These are phyloP conservation scores for Agrotis exclamationis DNA, from an alignment of 2,888 invertebrate species.

Conservation along the genomic window DNA sequence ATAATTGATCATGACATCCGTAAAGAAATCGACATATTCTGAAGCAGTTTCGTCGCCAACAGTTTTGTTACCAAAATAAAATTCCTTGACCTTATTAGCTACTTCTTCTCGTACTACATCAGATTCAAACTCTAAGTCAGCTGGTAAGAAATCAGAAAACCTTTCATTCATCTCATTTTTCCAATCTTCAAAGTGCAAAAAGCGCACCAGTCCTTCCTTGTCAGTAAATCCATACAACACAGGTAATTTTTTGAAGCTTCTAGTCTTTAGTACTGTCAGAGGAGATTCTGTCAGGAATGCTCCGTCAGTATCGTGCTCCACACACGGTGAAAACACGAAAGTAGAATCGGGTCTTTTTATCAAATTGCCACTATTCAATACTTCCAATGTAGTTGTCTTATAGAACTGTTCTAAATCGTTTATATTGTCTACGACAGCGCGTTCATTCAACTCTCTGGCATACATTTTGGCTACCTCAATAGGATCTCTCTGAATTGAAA, in stretches of 20 bases:
- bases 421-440: constrained; percentile 69
- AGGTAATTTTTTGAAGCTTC: constrained; percentile 27
- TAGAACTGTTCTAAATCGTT: constrained; percentile 76
- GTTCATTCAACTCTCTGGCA: constrained; percentile 64
- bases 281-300: constrained; percentile 73
- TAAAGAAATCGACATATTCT: too few species aligned
- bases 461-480: constrained; percentile 70
- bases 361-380: constrained; percentile 60
- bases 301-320: constrained; percentile 53
- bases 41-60: too few species aligned
- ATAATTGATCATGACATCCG: too few species aligned
- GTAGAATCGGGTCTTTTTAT: constrained; percentile 54
- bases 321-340: constrained; percentile 65
- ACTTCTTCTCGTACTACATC: constrained; percentile 69
- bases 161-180: constrained; percentile 74
- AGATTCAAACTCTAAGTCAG: constrained; percentile 71
- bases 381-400: constrained; percentile 66
- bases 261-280: constrained; percentile 69
- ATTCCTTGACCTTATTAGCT: constrained; percentile 68
- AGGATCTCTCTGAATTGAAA: constrained; percentile 71
- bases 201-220: constrained; percentile 13
- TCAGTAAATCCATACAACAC: constrained; percentile 17
- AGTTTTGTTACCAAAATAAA: constrained; percentile 24
- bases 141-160: constrained; percentile 77
- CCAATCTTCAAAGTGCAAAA: constrained; percentile 6